phyloP scores from a whole-genome alignment of 2,113 vertebrate genomes.

The Albula glossodonta region DNA sequence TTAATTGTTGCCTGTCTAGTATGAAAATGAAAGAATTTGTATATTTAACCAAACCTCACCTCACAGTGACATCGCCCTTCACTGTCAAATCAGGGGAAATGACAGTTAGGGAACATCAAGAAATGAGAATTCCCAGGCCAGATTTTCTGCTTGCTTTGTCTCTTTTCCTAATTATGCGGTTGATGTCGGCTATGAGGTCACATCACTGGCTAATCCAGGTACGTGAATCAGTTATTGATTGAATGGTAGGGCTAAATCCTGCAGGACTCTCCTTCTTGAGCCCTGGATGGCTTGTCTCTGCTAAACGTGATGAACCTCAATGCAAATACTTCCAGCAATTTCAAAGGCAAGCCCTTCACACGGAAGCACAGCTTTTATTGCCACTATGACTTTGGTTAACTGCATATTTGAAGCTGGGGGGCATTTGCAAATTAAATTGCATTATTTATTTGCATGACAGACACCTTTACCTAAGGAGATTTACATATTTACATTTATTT shows the following conservation, averaged over 20 bases:
- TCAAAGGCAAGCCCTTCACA: background rate
- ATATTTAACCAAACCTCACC: no score
- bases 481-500: no score
- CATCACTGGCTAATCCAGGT: background rate
- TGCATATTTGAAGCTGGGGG: background rate
- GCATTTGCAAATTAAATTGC: background rate
- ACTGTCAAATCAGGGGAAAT: no score
- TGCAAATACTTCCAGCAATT: background rate
- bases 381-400: background rate
- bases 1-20: no score
- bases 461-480: background rate
- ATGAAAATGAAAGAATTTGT: no score
- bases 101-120: no score
- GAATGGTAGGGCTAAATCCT: no score
- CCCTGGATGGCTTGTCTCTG: background rate
- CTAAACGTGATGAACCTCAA: background rate
- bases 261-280: no score
- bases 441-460: background rate
- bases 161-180: no score
- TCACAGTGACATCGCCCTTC: no score
- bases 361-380: background rate
- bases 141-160: no score
- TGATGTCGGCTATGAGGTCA: background rate
- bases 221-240: background rate
- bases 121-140: no score